Evolutionary conservation across 2,888 invertebrate genomes (phyloP).

Genomic region (Dolichomitus sp.): DNA sequence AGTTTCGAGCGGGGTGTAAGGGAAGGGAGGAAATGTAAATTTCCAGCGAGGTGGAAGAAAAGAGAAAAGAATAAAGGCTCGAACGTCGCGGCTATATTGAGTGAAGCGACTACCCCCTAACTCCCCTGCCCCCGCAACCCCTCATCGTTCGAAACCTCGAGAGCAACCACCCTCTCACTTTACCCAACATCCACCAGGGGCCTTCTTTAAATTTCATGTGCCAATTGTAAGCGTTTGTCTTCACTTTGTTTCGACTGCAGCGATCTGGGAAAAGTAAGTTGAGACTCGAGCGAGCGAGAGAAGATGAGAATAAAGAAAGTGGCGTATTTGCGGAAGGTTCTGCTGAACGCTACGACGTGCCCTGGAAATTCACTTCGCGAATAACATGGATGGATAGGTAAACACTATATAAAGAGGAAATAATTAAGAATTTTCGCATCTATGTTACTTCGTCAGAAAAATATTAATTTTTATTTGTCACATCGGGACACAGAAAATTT

Average conservation of each 20-base stretch:
- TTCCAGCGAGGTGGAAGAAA: constrained; percentile 85
- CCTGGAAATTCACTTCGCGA: constrained; percentile 56
- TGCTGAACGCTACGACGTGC: constrained; percentile 63
- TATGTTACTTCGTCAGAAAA: constrained; percentile 26
- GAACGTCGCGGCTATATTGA: constrained; percentile 81
- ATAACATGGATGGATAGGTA: constrained; percentile 59
- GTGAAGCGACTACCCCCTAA: constrained; percentile 77
- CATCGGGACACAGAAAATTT: not conserved
- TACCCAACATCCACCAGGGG: constrained; percentile 53
- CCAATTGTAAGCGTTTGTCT: constrained; percentile 84
- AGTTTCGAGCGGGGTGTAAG: constrained; percentile 76
- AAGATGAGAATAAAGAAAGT: constrained; percentile 50
- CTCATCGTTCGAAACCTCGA: constrained; percentile 30
- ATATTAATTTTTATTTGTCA: not conserved
- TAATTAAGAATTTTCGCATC: constrained; percentile 64
- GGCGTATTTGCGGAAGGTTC: constrained; percentile 62
- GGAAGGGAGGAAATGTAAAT: constrained; percentile 85
- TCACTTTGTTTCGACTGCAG: constrained; percentile 75
- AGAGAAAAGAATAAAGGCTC: constrained; percentile 85
- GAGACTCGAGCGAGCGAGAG: constrained; percentile 32
- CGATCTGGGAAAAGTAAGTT: constrained; percentile 52
- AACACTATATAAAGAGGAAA: constrained; percentile 65
- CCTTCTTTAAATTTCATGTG: constrained; percentile 85
- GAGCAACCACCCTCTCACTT: constrained; percentile 47
- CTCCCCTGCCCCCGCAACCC: constrained; percentile 63